A percentile compares a stretch with the other conserved stretches of the same genome.
phyloP scores from a whole-genome alignment of 2,888 invertebrate species.

The Marasmarcha lunaedactyla region DNA sequence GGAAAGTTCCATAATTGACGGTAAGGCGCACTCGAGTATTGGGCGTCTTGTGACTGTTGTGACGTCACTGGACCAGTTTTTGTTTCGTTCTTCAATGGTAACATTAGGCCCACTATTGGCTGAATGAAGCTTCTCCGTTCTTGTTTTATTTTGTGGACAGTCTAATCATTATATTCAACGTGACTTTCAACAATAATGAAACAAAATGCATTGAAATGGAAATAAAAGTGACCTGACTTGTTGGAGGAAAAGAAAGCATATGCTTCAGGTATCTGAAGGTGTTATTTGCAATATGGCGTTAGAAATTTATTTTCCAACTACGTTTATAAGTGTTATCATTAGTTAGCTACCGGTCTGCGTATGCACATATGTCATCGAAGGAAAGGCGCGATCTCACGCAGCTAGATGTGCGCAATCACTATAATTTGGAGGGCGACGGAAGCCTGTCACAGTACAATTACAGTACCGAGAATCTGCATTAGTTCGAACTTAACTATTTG shows the following conservation, averaged over 20 bases:
- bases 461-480: constrained; percentile 67
- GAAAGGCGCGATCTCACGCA: constrained; percentile 45
- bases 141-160: neutral
- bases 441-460: constrained; percentile 69
- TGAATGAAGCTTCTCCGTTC: neutral
- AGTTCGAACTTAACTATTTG: constrained; percentile 66
- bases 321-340: constrained; percentile 4
- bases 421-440: constrained; percentile 66
- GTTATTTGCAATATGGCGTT: no score
- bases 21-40: neutral
- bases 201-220: no score
- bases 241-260: neutral
- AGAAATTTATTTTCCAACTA: no score
- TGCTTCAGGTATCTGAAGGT: neutral
- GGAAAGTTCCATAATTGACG: no score
- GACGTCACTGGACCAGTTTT: constrained; percentile 18
- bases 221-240: no score
- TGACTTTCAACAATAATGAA: no score
- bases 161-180: no score
- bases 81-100: constrained; percentile 7
- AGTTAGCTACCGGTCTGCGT: constrained; percentile 7
- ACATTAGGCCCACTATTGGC: neutral
- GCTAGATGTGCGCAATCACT: constrained; percentile 55
- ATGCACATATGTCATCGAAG: constrained; percentile 43
- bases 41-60: constrained; percentile 10